Conservation (phyloP, 2,797 vertebrate genomes). For the Uromys caudimaculatus region DNA sequence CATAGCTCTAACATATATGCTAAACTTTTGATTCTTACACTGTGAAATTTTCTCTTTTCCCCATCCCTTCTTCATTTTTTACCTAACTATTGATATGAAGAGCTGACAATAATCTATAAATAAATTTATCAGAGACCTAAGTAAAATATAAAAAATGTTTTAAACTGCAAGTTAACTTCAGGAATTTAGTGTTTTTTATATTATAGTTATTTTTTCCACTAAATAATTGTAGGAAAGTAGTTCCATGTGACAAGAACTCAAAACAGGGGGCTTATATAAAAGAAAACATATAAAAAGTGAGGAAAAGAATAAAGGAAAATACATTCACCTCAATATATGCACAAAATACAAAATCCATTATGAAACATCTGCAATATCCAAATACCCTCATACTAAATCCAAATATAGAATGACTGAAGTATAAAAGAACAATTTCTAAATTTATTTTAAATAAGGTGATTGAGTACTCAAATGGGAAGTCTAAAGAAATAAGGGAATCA, state of each 20-base stretch:
- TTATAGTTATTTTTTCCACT: not conserved
- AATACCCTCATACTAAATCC: not conserved
- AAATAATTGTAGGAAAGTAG: too few species aligned
- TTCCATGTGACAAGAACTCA: not conserved
- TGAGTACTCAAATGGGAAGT: not conserved
- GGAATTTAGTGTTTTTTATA: not conserved
- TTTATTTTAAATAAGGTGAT: not conserved
- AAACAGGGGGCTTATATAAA: not conserved
- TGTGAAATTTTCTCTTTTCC: not conserved
- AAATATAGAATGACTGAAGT: not conserved
- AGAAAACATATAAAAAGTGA: not conserved
- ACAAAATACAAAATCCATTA: not conserved
- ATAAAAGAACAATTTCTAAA: not conserved
- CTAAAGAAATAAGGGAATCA: not conserved
- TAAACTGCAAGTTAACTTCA: not conserved
- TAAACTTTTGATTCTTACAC: not conserved
- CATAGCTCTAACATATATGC: not conserved
- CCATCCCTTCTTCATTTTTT: not conserved
- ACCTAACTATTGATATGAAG: not conserved
- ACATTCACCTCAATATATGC: not conserved
- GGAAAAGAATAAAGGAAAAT: not conserved
- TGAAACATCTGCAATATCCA: not conserved
- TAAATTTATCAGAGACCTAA: not conserved
- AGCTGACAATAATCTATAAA: not conserved
- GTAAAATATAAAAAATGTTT: not conserved